Evolutionary conservation across 1,140 invertebrate species (phyloP).

Genomic region (Elysia chlorotica): DNA sequence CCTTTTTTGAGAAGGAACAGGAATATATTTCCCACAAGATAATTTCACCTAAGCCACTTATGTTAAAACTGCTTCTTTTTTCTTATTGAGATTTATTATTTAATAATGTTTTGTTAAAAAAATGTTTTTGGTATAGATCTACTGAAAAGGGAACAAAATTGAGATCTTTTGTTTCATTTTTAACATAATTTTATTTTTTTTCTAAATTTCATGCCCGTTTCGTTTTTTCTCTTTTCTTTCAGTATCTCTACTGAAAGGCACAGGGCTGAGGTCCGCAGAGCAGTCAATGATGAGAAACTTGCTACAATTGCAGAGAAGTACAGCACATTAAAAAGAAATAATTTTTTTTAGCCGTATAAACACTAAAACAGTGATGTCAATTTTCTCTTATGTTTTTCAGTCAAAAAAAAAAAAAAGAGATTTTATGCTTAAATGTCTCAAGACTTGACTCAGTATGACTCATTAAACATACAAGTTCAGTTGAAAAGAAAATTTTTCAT

Average conservation of each 20-base stretch:
- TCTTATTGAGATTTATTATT: not conserved
- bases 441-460: no score
- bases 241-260: conserved; percentile 89
- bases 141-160: not conserved
- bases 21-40: not conserved
- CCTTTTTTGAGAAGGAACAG: not conserved
- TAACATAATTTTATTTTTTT: not conserved
- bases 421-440: no score
- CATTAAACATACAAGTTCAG: no score
- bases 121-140: not conserved
- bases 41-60: not conserved
- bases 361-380: no score
- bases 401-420: no score
- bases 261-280: conserved; percentile 85
- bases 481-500: no score
- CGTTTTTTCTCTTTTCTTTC: conserved; percentile 28
- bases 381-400: no score
- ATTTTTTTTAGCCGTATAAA: no score
- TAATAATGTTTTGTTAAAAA: not conserved
- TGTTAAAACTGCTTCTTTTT: not conserved
- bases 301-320: conserved; percentile 86
- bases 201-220: not conserved
- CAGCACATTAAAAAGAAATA: no score
- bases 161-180: not conserved
- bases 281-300: conserved; percentile 88